Base-by-base conservation (phyloP, 2,113 vertebrate species). In the Salvelinus sp. region DNA sequence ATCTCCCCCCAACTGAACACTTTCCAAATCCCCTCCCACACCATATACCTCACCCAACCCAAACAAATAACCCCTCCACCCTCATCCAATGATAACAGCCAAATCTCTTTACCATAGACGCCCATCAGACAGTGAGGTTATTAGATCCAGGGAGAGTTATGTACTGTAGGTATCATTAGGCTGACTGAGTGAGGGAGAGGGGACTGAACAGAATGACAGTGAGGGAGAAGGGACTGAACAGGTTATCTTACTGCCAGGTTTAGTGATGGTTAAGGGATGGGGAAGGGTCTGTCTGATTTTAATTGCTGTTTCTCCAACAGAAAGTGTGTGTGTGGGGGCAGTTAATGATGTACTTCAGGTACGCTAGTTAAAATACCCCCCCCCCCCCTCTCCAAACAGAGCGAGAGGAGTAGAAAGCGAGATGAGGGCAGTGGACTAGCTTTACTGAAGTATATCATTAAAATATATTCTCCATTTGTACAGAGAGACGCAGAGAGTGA, bases 271-370 rank as follows among this genome's bases (percentile, higher is more conserved):
- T 50, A 33, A 22, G 25, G 25, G 44, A 66, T 5, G 6, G 22
- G 63, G 75, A 38, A 80, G 6, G 74, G 60, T 54, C 12, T 54
- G 48, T 16, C 48, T 14, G 48, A 54, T 54, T 50, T 50, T 50
- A 50, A 50, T 14, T 14, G 48, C 48, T 50, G 14, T 50, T 3
- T 14, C 48, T 50, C 38, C 38, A 38, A 38, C 38, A 50, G 75
- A 82, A 33, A 33, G 30, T 33, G 30, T 33, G 33, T 33, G 33
- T 33, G 33, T 1, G 54, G 13, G 3, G 25, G 6, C 10, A 71
- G 69, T 25, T 23, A 14, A n/a, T n/a, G n/a, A n/a, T n/a, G n/a
- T n/a, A n/a, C n/a, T n/a, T n/a, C n/a, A n/a, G n/a, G n/a, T n/a
- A n/a, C n/a, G n/a, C n/a, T n/a, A n/a, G n/a, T n/a, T 60, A 60